Conservation (phyloP, 1,140 invertebrate genomes). For the Vollenhovia emeryi region DNA sequence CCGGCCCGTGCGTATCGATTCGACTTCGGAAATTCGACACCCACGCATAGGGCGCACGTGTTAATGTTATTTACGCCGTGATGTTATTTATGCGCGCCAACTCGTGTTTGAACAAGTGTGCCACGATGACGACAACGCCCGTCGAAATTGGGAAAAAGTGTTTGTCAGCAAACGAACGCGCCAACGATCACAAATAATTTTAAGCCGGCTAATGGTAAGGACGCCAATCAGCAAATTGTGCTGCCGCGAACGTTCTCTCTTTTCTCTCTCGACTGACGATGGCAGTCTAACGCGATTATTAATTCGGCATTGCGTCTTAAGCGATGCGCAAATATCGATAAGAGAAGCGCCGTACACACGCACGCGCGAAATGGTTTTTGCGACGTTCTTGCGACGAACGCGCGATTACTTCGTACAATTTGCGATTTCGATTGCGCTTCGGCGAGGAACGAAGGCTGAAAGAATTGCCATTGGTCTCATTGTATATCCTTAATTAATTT, state of each 20-base stretch:
- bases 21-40: constrained; percentile 55
- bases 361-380: neutral
- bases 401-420: neutral
- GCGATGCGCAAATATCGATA: constrained; percentile 26
- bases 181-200: constrained; percentile 69
- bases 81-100: constrained; percentile 70
- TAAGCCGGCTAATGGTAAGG: constrained; percentile 54
- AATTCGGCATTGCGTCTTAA: constrained; percentile 43
- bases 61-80: constrained; percentile 74
- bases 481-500: neutral
- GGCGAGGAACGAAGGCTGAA: neutral
- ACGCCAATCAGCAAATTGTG: constrained; percentile 37
- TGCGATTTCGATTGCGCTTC: neutral
- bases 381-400: neutral
- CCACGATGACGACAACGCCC: constrained; percentile 66
- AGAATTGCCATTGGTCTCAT: neutral
- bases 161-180: constrained; percentile 68
- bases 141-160: constrained; percentile 69
- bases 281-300: constrained; percentile 50
- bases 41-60: constrained; percentile 41
- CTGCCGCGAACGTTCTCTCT: constrained; percentile 4
- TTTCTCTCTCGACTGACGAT: constrained; percentile 10
- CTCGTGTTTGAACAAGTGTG: constrained; percentile 74
- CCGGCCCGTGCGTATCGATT: constrained; percentile 10
- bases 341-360: neutral